Evolutionary conservation across 1,140 invertebrate genomes (phyloP).

Genomic region (Aleiodes sp.): DNA sequence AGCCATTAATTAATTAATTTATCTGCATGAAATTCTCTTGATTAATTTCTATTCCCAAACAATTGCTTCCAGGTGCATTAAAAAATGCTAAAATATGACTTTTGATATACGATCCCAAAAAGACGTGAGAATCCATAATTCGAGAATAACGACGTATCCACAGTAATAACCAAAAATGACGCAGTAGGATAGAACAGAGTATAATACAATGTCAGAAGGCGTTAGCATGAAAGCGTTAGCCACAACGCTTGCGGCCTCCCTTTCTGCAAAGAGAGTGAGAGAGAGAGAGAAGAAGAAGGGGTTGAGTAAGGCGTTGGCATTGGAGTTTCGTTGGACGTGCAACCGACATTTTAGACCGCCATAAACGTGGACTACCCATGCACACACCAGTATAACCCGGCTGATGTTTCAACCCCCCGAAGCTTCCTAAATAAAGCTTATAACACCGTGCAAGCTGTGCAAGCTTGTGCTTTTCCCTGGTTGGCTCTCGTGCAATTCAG

Average conservation of each 20-base stretch:
- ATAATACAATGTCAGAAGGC: slow-evolving; percentile 20
- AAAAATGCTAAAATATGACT: no score
- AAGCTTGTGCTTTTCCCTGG: slow-evolving; percentile 22
- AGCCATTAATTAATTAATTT: no score
- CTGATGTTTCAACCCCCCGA: slow-evolving; percentile 6
- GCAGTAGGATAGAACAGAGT: background rate
- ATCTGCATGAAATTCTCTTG: no score
- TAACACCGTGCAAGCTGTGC: slow-evolving; percentile 33
- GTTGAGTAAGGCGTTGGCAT: slow-evolving; percentile 19
- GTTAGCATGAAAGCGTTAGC: slow-evolving; percentile 27
- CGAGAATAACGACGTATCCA: background rate
- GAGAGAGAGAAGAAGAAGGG: no score
- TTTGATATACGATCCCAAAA: no score
- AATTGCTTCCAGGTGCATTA: no score
- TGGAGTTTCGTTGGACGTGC: slow-evolving; percentile 19
- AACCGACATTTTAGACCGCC: slow-evolving; percentile 41
- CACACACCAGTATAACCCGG: slow-evolving; percentile 15
- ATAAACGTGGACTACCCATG: slow-evolving; percentile 36
- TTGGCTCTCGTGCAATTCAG: slow-evolving; percentile 34
- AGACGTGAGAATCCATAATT: background rate
- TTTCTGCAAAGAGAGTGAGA: background rate
- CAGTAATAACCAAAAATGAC: slow-evolving; percentile 22
- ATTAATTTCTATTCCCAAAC: no score
- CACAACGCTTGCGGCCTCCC: slow-evolving; percentile 27
- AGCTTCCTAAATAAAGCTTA: slow-evolving; percentile 44